Base-by-base conservation (phyloP, 2,113 vertebrate genomes). In the Erythrocebus patas region DNA sequence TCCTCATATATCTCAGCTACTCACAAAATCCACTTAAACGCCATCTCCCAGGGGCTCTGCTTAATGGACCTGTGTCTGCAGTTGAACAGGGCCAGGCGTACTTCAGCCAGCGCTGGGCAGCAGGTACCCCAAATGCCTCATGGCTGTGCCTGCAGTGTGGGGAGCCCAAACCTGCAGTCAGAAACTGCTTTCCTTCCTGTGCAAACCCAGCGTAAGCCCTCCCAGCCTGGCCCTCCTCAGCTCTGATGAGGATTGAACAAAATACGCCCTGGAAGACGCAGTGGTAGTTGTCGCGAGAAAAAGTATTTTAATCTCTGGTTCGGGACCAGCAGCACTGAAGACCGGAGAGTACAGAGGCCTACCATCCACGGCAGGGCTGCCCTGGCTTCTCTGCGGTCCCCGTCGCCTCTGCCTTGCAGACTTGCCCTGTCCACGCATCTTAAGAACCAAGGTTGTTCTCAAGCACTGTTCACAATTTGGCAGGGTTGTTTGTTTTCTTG, bases 351-450 rank as follows among this genome's bases (percentile, higher is more conserved):
- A 40, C 8, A 61, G 25, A 16, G 55, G 22, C 43, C 25, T 10
- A 35, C 12, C n/a, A 12, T 30, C 3, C 2, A n/a, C 0, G 40
- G n/a, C 13, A 0, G 25, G 27, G 7, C 4, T 20, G 43, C 43
- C n/a, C 5, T 43, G 12, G n/a, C 23, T 27, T 50, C 57, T 52
- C 9, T 23, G 16, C n/a, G 3, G 14, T 43, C 59, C 59, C 40
- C 23, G 4, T 45, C 27, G 8, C n/a, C 45, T 70, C 18, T 4
- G 14, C 40, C 61, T 35, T 48, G 4, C n/a, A 30, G 43, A 12
- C 11, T 1, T 6, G 23, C 38, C 43, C 32, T 25, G 9, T 7
- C 32, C 38, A 2, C 6, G 5, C 27, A 17, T 52, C 82, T 50
- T 80, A 8, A 66, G 70, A 52, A 50, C 17, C 18, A 70, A 79